These are phyloP conservation scores for Donacobius atricapilla DNA, from an alignment of 2,113 vertebrate genomes.

Conservation along the genomic window DNA sequence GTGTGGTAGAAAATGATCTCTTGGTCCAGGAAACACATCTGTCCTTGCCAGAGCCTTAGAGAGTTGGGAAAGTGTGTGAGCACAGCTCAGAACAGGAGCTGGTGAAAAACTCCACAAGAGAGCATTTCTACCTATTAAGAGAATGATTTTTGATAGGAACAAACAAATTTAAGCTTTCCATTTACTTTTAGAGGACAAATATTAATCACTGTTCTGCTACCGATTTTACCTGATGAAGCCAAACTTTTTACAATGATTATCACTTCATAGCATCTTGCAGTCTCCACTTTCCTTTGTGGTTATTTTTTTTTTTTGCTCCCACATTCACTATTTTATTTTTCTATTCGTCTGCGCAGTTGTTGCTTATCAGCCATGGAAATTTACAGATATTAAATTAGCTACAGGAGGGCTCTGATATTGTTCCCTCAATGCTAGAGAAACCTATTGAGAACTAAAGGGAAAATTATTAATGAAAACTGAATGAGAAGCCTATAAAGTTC, in stretches of 20 bases:
- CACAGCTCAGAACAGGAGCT: not conserved
- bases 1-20: not conserved
- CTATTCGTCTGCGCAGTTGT: not conserved
- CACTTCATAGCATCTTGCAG: not conserved
- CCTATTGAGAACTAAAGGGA: constrained; percentile 51
- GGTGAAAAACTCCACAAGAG: not conserved
- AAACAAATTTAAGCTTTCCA: not conserved
- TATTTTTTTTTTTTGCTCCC: not conserved
- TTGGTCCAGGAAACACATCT: not conserved
- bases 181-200: not conserved
- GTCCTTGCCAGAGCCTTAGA: not conserved
- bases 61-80: not conserved
- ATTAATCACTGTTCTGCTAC: not conserved
- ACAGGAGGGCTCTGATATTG: constrained; percentile 60
- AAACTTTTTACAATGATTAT: not conserved
- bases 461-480: constrained; percentile 46
- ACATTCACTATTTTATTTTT: not conserved
- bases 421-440: constrained; percentile 30
- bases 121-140: not conserved
- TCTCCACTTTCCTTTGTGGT: not conserved
- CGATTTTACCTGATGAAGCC: not conserved
- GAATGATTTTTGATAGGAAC: not conserved
- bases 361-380: constrained; percentile 49
- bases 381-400: constrained; percentile 61
- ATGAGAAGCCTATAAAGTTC: constrained; percentile 60